Percentiles rank a stretch among this genome's conserved stretches.
phyloP scores from a whole-genome alignment of 2,888 invertebrate genomes.

The Eledona agricola region DNA sequence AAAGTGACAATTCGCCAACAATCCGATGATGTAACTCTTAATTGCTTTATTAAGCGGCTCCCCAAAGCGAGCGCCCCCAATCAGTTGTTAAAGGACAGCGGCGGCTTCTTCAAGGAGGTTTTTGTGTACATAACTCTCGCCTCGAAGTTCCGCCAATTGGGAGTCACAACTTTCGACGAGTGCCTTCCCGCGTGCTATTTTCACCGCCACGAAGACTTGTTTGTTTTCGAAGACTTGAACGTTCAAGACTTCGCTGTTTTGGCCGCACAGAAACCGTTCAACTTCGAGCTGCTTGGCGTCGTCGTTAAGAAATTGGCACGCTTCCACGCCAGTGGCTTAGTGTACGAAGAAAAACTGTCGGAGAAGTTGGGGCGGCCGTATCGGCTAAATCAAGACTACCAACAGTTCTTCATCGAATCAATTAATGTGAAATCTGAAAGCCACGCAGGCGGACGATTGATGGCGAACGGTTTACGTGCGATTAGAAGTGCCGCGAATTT shows the following conservation, averaged over 20 bases:
- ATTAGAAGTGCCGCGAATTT: conserved; percentile 30
- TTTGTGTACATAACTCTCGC: conserved; percentile 60
- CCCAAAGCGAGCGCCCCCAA: conserved; percentile 39
- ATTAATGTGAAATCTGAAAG: not conserved
- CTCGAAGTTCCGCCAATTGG: conserved; percentile 52
- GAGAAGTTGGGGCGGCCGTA: conserved; percentile 36
- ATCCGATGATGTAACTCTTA: conserved; percentile 27
- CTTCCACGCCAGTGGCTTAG: too few species aligned
- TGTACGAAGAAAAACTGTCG: conserved; percentile 42
- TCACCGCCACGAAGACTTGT: conserved; percentile 50
- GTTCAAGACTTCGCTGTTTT: too few species aligned
- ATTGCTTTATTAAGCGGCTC: conserved; percentile 48
- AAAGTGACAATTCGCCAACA: conserved; percentile 40
- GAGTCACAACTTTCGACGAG: conserved; percentile 41
- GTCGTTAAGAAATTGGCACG: conserved; percentile 48
- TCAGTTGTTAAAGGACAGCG: conserved; percentile 40
- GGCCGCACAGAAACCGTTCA: conserved; percentile 29
- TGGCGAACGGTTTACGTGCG: not conserved
- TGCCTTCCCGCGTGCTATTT: conserved; percentile 57
- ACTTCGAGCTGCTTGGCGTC: conserved; percentile 43
- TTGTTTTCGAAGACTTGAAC: conserved; percentile 61
- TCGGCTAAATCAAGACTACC: conserved; percentile 49
- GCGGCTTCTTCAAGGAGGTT: conserved; percentile 45
- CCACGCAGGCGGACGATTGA: conserved; percentile 2
- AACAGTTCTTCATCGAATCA: conserved; percentile 40